phyloP scores from a whole-genome alignment of 2,113 vertebrate species.

The Xiphophorus couchianus region DNA sequence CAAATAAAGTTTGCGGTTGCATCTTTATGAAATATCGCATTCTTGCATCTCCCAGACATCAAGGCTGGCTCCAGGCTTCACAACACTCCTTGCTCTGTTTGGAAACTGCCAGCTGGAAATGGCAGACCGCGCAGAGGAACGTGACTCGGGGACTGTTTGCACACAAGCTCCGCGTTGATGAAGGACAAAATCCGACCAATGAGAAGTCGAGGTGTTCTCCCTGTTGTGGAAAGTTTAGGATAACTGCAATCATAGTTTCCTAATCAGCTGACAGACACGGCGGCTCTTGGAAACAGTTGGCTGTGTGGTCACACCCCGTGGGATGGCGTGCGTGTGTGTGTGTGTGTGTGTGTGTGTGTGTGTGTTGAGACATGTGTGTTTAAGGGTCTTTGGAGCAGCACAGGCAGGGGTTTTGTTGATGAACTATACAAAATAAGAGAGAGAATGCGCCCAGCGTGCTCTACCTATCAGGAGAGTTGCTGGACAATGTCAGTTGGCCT shows the following conservation, averaged over 20 bases:
- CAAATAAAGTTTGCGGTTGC: not conserved
- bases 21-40: not conserved
- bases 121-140: constrained; percentile 51
- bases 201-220: constrained; percentile 75
- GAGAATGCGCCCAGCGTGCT: constrained; percentile 56
- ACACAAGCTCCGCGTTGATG: constrained; percentile 36
- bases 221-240: constrained; percentile 72
- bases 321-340: constrained; percentile 17
- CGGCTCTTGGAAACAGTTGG: constrained; percentile 56
- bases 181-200: constrained; percentile 63
- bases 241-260: constrained; percentile 68
- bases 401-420: constrained; percentile 66
- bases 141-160: constrained; percentile 51
- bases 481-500: no score
- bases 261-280: constrained; percentile 55
- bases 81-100: constrained; percentile 22
- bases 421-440: constrained; percentile 72
- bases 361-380: constrained; percentile 24
- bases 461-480: constrained; percentile 35
- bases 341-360: constrained; percentile 29
- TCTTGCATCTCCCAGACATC: no score
- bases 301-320: constrained; percentile 42
- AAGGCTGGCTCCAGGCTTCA: not conserved
- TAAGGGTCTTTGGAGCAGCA: constrained; percentile 57
- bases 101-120: not conserved